Evolutionary conservation across 2,888 invertebrate species (phyloP), one percentile per base, ranked within the genome.

Genomic region (Chloroclysta siterata): DNA sequence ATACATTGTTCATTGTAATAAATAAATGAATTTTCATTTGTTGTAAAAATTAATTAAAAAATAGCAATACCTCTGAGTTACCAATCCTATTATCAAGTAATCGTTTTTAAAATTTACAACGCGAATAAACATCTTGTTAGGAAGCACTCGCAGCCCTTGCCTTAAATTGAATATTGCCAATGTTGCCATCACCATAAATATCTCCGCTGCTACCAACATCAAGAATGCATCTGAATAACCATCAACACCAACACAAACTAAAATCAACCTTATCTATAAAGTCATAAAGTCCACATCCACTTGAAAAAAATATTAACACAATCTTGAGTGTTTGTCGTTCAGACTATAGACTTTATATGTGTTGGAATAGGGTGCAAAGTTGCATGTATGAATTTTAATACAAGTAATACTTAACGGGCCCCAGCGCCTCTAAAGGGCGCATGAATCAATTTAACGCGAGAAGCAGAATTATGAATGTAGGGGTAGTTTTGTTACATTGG

Each of bases 361-460:
- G 10, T 13, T 13, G 0, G 0, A 0, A 0, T 66, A 76, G 60
- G 64, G 72, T 71, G 15, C 50, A 52, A 39, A 63, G 36, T 71
- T 4, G 47, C 5, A 17, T 53, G 66, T 5, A 7, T 2, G 59
- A 29, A 11, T n/a, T 56, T 48, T 39, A 54, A 66, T 60, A 14
- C 53, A 65, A 66, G 66, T 71, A 63, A 72, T 72, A 70, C 72
- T 72, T 75, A 76, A 75, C 75, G 73, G 75, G 50, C 51, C 22
- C 44, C 42, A 48, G 60, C 42, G 41, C 51, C 75, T 75, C 76
- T 68, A 64, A 76, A 72, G 77, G 77, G 79, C 75, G 74, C 73
- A 75, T 81, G 82, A 84, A 84, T 84, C 82, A 82, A 84, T 84
- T 83, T 83, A 81, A 77, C 71, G 74, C 70, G 63, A 56, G 63